Base-by-base conservation (phyloP, 2,113 vertebrate genomes). In the Ia io region DNA sequence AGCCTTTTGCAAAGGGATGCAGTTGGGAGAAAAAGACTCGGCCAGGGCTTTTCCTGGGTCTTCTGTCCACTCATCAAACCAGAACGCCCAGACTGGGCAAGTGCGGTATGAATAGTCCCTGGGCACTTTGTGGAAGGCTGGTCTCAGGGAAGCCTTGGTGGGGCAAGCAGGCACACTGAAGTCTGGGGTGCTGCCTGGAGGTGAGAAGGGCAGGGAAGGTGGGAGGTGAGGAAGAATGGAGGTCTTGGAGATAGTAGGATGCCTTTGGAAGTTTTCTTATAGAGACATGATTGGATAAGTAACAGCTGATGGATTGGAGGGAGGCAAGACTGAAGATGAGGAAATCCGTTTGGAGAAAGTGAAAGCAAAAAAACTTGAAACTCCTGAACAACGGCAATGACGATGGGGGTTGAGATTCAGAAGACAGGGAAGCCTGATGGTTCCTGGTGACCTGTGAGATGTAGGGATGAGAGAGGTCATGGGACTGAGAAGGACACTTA, bases 11-110 rank as follows among this genome's bases (percentile, higher is more conserved):
- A 69, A 53, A 92, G 59, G 53, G 30, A 63, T 63, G 22, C 12
- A 25, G 14, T 2, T 63, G 20, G 85, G 53, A 44, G n/a, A 86
- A 70, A 30, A 5, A 23, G 3, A 3, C n/a, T 47, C 4, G 0
- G 42, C 49, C 4, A n/a, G 67, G 73, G 35, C 10, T 82, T 12
- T 82, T 88, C 17, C 37, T 10, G 51, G 80, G 77, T 70, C 73
- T 69, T 61, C 47, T 73, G 35, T 63, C 23, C 16, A 3, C 49
- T 77, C 51, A 59, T 47, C 44, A 70, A 71, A 70, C 40, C 9
- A 59, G 63, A 23, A 14, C 0, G 12, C 9, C 14, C 4, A 49
- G 11, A 1, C 1, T 11, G 1, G 20, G 37, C 17, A 51, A 35
- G 23, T 0, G 2, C 3, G 1, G 22, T 47, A 20, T 17, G 23